Base-by-base conservation (phyloP, 2,888 invertebrate genomes). In the Cantharis nigra region DNA sequence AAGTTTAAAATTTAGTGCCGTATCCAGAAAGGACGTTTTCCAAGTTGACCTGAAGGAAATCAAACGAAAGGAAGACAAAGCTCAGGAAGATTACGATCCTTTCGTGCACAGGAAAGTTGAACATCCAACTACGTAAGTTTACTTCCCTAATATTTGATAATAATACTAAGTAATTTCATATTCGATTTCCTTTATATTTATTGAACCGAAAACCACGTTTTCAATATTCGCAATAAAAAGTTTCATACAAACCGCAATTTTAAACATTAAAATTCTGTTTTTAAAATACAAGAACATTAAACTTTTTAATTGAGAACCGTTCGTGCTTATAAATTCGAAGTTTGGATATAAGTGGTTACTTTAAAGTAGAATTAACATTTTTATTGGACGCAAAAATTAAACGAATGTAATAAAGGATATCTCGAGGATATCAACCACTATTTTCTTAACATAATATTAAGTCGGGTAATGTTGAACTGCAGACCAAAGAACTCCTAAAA, bases 51-150 rank as follows among this genome's bases (percentile, higher is more conserved):
- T 73, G 65, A 77, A 70, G 26, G 63, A 71, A n/a, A 3, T 33
- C 1, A 73, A 63, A 62, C 89, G 89, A 74, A 86, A 86, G 77
- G 85, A 84, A n/a, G 82, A 85, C 72, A 84, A 87, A 81, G 85
- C 87, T 65, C 89, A 90, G 62, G 90, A 90, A 70, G 92, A 92
- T 76, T 94, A 94, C 82, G 92, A 94, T 81, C 94, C 94, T 0
- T 93, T 93, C 83, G 89, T 91, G 74, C 91, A 93, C 85, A 89
- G 94, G 83, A 90, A 90, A 1, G 93, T 94, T 23, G 91, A 91
- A 65, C 93, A 94, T 86, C 94, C 94, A 1, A 94, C 94, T 26
- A 93, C 94, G 94, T 94, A 87, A 93, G 94, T 91, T 75, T 18
- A 69, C 11, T 63, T 26, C 26, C 26, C 26, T 26, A 26, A 26